Conservation (phyloP, 1,140 invertebrate genomes). For the Macrobrachium nipponense region DNA sequence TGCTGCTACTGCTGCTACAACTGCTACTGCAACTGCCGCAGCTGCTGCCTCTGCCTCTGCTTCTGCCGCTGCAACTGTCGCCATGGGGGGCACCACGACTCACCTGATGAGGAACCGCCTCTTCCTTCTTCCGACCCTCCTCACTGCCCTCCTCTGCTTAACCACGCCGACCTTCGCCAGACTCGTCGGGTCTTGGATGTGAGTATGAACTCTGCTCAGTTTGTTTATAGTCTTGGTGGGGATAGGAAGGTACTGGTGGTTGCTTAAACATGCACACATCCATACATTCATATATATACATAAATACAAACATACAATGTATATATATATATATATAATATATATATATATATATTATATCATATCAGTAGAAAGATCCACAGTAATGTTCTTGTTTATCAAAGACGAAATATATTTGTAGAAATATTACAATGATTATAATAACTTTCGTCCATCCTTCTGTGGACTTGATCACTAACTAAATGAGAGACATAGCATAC, state of each 20-base stretch:
- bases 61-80: not conserved
- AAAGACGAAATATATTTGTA: no score
- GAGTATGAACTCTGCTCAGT: not conserved
- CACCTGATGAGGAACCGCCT: no score
- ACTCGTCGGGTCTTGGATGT: slow-evolving; percentile 53
- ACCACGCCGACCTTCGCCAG: slow-evolving; percentile 41
- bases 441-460: no score
- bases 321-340: slow-evolving; percentile 13
- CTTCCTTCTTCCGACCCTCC: no score
- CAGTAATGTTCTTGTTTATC: no score
- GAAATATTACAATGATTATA: no score
- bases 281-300: not conserved
- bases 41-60: slow-evolving; percentile 15
- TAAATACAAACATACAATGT: not conserved
- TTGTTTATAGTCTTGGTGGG: not conserved
- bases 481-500: no score
- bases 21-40: slow-evolving; percentile 14
- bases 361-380: not conserved
- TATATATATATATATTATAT: slow-evolving; percentile 8
- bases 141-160: slow-evolving; percentile 23
- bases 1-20: slow-evolving; percentile 14
- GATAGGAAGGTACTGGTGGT: no score
- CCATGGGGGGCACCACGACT: no score
- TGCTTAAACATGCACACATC: no score
- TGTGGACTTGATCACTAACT: no score